phyloP scores from a whole-genome alignment of 2,113 vertebrate species.

The Sorex fumeus region DNA sequence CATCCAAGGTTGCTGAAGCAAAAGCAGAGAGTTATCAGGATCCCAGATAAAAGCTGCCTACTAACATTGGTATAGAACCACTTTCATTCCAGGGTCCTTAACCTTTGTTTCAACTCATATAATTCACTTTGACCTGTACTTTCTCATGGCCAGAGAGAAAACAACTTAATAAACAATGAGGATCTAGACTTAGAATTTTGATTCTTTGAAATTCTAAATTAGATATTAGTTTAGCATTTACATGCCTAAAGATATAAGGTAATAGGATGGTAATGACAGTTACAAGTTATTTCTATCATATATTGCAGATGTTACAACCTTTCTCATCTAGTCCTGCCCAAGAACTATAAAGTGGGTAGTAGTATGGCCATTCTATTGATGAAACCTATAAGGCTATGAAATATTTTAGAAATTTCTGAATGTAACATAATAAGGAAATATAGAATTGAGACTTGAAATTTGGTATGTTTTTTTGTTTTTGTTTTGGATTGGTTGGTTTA shows the following conservation, averaged over 20 bases:
- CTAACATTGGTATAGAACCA: neutral
- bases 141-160: conserved; percentile 15
- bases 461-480: neutral
- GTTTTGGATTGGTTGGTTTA: neutral
- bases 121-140: neutral
- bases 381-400: neutral
- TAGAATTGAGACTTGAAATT: neutral
- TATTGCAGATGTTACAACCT: neutral
- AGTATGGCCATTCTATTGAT: neutral
- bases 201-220: neutral
- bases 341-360: neutral
- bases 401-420: conserved; percentile 9
- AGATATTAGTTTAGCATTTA: neutral
- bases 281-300: neutral
- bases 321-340: neutral
- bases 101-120: conserved; percentile 12
- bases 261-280: neutral
- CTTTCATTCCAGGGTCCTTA: neutral
- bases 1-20: conserved; percentile 14
- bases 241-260: neutral
- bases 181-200: neutral
- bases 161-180: neutral
- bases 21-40: neutral
- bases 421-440: neutral
- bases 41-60: neutral